Evolutionary conservation across 2,113 vertebrate genomes (phyloP), one percentile per base, ranked within the genome.

Genomic region (Phocoena sinus): DNA sequence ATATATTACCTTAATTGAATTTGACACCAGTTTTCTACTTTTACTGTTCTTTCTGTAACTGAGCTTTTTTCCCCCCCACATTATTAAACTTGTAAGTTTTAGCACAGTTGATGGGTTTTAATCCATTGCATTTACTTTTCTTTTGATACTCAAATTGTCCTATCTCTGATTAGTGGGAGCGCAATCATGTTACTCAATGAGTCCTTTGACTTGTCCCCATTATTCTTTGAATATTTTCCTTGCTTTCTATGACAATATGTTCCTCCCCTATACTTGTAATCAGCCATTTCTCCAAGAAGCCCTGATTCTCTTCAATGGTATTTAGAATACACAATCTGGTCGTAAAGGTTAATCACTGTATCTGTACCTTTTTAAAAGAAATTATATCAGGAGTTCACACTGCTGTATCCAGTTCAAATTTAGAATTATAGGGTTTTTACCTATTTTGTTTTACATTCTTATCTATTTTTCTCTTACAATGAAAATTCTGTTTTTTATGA

Each of bases 401-500:
- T 89, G 38, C n/a, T 89, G 65, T 58, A 95, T 90, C 26, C 31
- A 67, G 70, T 58, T 90, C 38, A 79, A 73, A 89, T 80, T 96
- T 76, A 95, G 23, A 93, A 81, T 47, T 92, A 44, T 1, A 60
- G 8, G 3, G 5, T 50, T 92, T 92, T 71, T 60, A 83, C 77
- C 25, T 67, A n/a, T 56, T 73, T 68, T 84, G 41, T 85, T 86
- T 90, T 70, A 70, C 5, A 71, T 93, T 90, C 92, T 58, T 56
- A 89, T 38, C 62, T 88, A 68, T 31, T 86, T 53, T 70, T 89
- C 92, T 79, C 33, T 85, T 67, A 96, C 28, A 94, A 80, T 41
- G 50, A 94, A 93, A 95, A 96, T 47, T 60, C 53, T 77, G 53
- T 63, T 93, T 87, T 60, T 97, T 65, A 74, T 60, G n/a, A 50